Evolutionary conservation across 1,140 invertebrate species (phyloP), one percentile per base, ranked within the genome.

Genomic region (Leptestheria dahalacensis): DNA sequence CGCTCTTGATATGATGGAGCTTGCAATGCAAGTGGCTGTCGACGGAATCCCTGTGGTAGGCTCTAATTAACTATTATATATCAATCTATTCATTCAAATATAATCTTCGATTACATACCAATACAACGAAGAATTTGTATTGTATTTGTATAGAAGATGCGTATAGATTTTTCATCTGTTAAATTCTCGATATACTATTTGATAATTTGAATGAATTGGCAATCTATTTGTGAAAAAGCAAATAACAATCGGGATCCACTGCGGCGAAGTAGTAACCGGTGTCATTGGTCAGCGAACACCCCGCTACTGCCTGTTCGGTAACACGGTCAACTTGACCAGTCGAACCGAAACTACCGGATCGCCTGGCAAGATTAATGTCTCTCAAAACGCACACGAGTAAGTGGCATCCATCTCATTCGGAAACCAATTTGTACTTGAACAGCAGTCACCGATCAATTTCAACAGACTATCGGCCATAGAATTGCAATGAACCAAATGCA

Each of bases 211-310:
- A n/a, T n/a, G n/a, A n/a, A n/a, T n/a, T n/a, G 33, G 33, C 6
- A 41, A 41, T 41, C 6, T 41, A 41, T 9, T 15, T 41, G 33
- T 41, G 33, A 12, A 21, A 23, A 71, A 93, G 89, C 82, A 86
- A 79, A 90, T 97, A 58, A 95, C 91, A 11, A 94, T 97, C 64
- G 93, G 93, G 12, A 93, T 97, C 62, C 93, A 97, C 70, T 88
- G 88, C 12, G 93, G 93, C 1, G 91, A 96, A 72, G 91, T 95
- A 4, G 90, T 97, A 28, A 95, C 92, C 1, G 93, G 93, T 15
- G 92, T 97, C 2, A 96, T 97, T 61, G 93, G 93, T 2, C 91
- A 95, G 74, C 82, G 91, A 56, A 94, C 96, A 87, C 93, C 93
- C 0, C 80, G 92, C n/a, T 97, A 96, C 70, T 97, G 92, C 74